Conservation (phyloP, 2,113 vertebrate genomes). For the Peromyscus californicus region DNA sequence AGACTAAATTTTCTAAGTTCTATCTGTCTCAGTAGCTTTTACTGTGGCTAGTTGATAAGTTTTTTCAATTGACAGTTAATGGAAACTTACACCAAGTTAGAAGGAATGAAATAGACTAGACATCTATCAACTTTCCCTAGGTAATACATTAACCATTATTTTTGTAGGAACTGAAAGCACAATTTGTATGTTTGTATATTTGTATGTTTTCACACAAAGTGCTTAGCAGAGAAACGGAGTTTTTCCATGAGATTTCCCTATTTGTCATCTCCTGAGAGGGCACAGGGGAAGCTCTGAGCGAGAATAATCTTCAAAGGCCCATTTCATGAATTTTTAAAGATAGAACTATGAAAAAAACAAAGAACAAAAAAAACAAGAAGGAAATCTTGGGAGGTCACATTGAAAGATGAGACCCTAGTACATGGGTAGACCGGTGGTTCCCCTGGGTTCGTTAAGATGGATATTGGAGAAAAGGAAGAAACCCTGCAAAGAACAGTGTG, state of each 20-base stretch:
- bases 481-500: not conserved
- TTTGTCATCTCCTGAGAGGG: not conserved
- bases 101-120: not conserved
- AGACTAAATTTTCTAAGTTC: not conserved
- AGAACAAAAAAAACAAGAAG: not conserved
- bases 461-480: not conserved
- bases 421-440: rapidly evolving
- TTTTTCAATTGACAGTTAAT: not conserved
- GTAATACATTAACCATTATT: not conserved
- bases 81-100: not conserved
- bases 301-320: not conserved
- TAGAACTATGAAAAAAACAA: not conserved
- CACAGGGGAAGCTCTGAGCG: not conserved
- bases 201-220: not conserved
- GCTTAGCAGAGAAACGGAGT: not conserved
- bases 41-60: not conserved
- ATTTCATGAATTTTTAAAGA: not conserved
- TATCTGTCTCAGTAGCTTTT: too few relatives aligned
- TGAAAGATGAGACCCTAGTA: not conserved
- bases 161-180: not conserved
- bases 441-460: not conserved
- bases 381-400: not conserved
- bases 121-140: not conserved
- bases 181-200: not conserved
- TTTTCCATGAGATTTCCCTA: not conserved